These are phyloP conservation scores for Leucoma salicis DNA, from an alignment of 2,888 invertebrate genomes.

Conservation along the genomic window DNA sequence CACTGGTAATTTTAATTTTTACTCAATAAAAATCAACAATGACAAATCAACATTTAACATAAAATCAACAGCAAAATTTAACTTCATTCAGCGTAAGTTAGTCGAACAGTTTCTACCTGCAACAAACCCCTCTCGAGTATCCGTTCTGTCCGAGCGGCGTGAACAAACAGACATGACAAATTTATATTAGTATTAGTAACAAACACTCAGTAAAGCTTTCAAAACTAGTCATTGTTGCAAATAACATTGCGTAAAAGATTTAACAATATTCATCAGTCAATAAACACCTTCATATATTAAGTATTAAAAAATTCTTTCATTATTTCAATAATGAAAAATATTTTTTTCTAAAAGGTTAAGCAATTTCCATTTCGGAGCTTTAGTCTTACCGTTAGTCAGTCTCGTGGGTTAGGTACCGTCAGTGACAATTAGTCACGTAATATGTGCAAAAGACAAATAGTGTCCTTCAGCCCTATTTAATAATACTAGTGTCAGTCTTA, in stretches of 20 bases:
- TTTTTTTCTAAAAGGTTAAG: conserved; percentile 36
- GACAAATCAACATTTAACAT: conserved; percentile 42
- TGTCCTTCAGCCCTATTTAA: conserved; percentile 34
- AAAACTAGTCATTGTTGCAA: conserved; percentile 58
- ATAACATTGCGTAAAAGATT: conserved; percentile 59
- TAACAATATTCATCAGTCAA: conserved; percentile 64
- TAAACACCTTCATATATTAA: conserved; percentile 55
- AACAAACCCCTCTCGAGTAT: conserved; percentile 71
- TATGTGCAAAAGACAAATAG: conserved; percentile 19
- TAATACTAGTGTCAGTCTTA: conserved; percentile 58
- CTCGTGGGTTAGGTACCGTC: conserved; percentile 6
- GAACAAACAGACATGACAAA: conserved; percentile 60
- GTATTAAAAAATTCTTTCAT: conserved; percentile 49
- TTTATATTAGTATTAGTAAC: conserved; percentile 47
- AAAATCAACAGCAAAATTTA: conserved; percentile 42
- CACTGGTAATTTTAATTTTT: conserved; percentile 63
- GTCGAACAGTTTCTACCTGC: conserved; percentile 63
- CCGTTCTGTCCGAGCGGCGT: conserved; percentile 75
- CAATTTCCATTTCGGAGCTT: conserved; percentile 20
- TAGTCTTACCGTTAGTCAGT: conserved; percentile 26
- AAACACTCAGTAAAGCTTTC: conserved; percentile 60
- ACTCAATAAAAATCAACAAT: conserved; percentile 50
- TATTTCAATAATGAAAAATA: conserved; percentile 48
- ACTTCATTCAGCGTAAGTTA: conserved; percentile 35
- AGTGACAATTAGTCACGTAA: neutral